phyloP scores from a whole-genome alignment of 2,888 invertebrate species.

The Actias luna region DNA sequence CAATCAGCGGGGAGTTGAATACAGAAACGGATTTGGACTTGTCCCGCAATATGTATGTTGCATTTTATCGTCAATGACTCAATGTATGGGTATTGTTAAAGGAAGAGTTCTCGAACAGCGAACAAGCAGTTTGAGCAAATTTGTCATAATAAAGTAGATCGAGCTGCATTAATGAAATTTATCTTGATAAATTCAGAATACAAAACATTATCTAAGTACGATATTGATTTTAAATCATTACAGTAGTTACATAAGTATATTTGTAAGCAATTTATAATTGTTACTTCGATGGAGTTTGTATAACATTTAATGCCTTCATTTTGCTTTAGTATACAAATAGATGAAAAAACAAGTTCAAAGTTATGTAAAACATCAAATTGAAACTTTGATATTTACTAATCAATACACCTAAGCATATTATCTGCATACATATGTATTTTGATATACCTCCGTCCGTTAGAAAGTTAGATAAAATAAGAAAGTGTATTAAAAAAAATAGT shows the following conservation, averaged over 20 bases:
- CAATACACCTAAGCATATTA: no score
- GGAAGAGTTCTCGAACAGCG: no score
- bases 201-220: no score
- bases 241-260: no score
- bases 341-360: neutral
- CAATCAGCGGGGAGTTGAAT: slow-evolving; percentile 24
- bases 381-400: neutral
- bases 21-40: slow-evolving; percentile 17
- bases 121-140: no score
- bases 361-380: no score
- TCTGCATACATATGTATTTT: neutral
- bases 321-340: neutral
- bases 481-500: neutral
- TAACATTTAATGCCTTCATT: no score
- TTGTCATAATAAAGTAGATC: no score
- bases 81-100: neutral
- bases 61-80: neutral
- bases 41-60: neutral
- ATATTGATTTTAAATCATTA: no score
- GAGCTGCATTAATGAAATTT: no score
- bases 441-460: neutral
- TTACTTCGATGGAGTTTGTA: neutral
- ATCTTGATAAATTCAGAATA: no score
- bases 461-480: neutral
- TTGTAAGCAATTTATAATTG: neutral